These are phyloP conservation scores for Dascyllus trimaculatus DNA, from an alignment of 2,113 vertebrate genomes.

Conservation along the genomic window DNA sequence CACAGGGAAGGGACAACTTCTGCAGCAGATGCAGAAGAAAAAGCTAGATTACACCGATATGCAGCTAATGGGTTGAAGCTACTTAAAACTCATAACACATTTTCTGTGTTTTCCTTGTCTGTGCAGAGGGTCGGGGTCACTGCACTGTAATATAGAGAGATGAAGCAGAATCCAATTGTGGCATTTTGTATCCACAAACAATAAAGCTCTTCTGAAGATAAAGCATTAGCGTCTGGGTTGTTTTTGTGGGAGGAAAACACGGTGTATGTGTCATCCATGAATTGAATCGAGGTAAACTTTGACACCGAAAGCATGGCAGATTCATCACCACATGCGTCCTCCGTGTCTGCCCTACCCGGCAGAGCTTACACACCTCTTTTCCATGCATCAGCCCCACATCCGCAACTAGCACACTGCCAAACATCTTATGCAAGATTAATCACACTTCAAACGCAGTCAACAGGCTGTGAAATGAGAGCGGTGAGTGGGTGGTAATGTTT, in stretches of 20 bases:
- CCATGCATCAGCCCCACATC: constrained; percentile 43
- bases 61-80: background rate
- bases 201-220: constrained; percentile 30
- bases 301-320: constrained; percentile 10
- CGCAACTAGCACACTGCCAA: constrained; percentile 31
- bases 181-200: background rate
- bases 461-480: constrained; percentile 72
- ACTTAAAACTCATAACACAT: background rate
- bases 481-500: constrained; percentile 53
- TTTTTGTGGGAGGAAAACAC: constrained; percentile 18
- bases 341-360: constrained; percentile 24
- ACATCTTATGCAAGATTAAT: constrained; percentile 74
- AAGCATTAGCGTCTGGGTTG: background rate
- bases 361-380: constrained; percentile 49
- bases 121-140: constrained; percentile 22
- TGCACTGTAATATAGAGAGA: background rate
- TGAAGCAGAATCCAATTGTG: background rate
- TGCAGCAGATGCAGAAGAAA: background rate
- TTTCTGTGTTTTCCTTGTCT: constrained; percentile 17
- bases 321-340: constrained; percentile 47
- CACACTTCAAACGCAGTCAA: constrained; percentile 68
- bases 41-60: background rate
- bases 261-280: constrained; percentile 20
- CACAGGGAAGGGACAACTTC: constrained; percentile 4
- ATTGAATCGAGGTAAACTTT: constrained; percentile 33